Percentiles rank a stretch among this genome's conserved stretches.
Evolutionary conservation across 2,797 vertebrate genomes (phyloP).

Genomic region (Galago senegalensis): DNA sequence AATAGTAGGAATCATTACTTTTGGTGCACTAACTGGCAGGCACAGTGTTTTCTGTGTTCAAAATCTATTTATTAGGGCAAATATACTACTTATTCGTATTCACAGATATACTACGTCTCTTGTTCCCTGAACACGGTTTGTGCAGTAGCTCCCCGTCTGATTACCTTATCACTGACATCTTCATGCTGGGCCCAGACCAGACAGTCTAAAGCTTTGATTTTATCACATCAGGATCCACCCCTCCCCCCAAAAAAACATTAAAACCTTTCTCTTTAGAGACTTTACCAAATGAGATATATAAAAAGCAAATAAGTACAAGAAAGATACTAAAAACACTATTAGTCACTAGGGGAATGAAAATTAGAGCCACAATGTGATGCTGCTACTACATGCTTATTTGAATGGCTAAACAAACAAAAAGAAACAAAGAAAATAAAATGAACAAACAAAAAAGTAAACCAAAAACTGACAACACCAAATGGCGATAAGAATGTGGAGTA

Average conservation of each 20-base stretch:
- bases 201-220: conserved; percentile 44
- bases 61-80: neutral
- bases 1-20: neutral
- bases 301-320: neutral
- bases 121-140: neutral
- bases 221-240: neutral
- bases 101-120: neutral
- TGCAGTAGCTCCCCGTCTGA: neutral
- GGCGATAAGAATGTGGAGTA: neutral
- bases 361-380: neutral
- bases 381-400: neutral
- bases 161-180: neutral
- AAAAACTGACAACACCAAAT: neutral
- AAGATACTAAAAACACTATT: neutral
- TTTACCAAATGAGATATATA: neutral
- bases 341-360: neutral
- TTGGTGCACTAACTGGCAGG: neutral
- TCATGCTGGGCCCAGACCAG: neutral
- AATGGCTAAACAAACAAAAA: neutral
- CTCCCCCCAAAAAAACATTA: neutral
- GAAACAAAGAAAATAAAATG: neutral
- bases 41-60: neutral
- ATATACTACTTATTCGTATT: neutral
- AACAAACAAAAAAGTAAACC: neutral
- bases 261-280: neutral